These are phyloP conservation scores for Drosophila prosaltans DNA, from an alignment of 1,140 invertebrate species.

Conservation along the genomic window DNA sequence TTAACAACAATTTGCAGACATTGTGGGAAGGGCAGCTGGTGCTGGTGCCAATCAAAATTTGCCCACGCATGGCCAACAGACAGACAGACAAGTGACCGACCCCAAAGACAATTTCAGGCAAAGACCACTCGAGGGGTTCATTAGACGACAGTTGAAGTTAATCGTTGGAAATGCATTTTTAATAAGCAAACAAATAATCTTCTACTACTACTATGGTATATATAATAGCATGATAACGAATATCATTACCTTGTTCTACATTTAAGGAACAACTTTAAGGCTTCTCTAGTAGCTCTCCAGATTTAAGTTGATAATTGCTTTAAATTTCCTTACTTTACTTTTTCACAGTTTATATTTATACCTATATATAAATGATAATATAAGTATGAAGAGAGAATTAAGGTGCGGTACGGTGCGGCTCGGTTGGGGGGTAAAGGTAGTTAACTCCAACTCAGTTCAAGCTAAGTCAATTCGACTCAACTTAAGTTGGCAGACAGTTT, in stretches of 20 bases:
- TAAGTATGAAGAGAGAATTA: too few relatives aligned
- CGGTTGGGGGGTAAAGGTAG: too few relatives aligned
- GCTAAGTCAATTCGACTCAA: slow-evolving; percentile 16
- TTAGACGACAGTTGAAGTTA: slow-evolving; percentile 8
- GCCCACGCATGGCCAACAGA: slow-evolving; percentile 9
- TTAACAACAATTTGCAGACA: slow-evolving; percentile 28
- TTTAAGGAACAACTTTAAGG: too few relatives aligned
- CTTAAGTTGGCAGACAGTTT: slow-evolving; percentile 19
- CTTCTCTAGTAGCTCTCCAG: too few relatives aligned
- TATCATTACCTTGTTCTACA: too few relatives aligned
- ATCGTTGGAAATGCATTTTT: not conserved
- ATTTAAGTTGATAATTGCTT: too few relatives aligned
- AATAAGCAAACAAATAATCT: not conserved
- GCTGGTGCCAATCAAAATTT: slow-evolving; percentile 47
- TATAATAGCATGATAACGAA: too few relatives aligned
- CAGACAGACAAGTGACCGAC: not conserved
- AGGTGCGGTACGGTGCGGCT: too few relatives aligned
- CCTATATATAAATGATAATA: too few relatives aligned
- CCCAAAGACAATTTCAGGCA: not conserved
- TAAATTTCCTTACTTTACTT: too few relatives aligned
- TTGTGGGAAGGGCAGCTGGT: slow-evolving; percentile 15
- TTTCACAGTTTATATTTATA: too few relatives aligned
- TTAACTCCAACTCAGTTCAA: slow-evolving; percentile 26
- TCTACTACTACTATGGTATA: too few relatives aligned
- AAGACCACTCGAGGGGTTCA: not conserved